Evolutionary conservation across 2,113 vertebrate species (phyloP), one percentile per base, ranked within the genome.

Genomic region (Pelecanoides urinatrix): DNA sequence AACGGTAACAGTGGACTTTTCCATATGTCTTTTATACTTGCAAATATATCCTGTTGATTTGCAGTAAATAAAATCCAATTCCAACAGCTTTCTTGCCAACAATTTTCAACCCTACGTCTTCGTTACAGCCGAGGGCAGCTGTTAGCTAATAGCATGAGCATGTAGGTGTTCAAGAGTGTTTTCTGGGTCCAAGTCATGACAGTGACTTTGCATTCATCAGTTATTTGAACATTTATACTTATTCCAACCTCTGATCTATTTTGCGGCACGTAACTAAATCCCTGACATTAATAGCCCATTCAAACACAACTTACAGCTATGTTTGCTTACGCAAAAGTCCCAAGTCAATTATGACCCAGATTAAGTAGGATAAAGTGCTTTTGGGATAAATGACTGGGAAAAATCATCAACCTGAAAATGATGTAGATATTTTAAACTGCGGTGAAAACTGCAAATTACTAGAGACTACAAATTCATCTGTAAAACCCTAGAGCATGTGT

Each of bases 371-470:
- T 72, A 36, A 88, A 91, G 61, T 81, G 90, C 81, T 96, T 89
- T 82, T 23, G 84, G 94, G 91, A 96, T 63, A 94, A 93, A 94
- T 68, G 79, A 71, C 86, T 90, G 88, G 82, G 94, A 85, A 95
- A 94, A 94, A 87, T 86, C 95, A 95, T 82, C 95, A 92, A 85
- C 80, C 81, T 94, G 96, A 96, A 95, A 95, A 92, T 6, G 50
- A 95, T 90, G 86, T 26, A 22, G 91, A 42, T 73, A 71, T 90
- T 36, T 40, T 58, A 83, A 94, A 87, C 59, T 1, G 8, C 2
- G 0, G 34, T 26, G 65, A 86, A 81, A 91, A 81, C 78, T 40
- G 83, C 30, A 89, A 74, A 81, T 87, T 79, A 67, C 58, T 49
- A 49, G 16, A 87, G 71, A 52, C 84, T 55, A 88, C 63, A 83